A percentile compares a stretch with the other conserved stretches of the same genome.
Conservation (phyloP, 30 jellyfish, hydroid and myxozoan species). For the Turritopsis dohrnii region DNA sequence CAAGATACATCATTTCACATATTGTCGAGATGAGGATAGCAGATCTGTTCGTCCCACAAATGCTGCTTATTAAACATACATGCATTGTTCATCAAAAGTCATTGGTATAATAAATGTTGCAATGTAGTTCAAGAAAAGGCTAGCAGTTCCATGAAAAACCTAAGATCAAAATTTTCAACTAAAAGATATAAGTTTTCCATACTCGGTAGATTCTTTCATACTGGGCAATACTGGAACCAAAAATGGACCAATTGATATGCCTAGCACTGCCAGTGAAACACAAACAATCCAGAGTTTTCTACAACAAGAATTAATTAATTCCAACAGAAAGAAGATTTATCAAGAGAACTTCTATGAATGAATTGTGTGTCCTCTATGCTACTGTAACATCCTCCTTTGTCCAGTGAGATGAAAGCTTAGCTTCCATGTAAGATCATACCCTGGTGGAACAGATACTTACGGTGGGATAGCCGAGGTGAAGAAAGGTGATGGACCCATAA, state of each 20-base stretch:
- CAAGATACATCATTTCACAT: no score
- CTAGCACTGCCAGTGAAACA: constrained; percentile 52
- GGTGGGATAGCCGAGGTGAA: constrained; percentile 33
- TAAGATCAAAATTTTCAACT: not conserved
- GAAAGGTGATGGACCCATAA: constrained; percentile 84
- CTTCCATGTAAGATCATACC: no score
- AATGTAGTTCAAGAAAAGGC: no score
- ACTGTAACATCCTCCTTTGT: no score
- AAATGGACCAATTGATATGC: constrained; percentile 56
- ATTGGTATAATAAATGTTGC: no score
- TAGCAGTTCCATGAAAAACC: not conserved
- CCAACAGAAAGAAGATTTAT: not conserved
- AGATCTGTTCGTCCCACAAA: no score
- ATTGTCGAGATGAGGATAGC: no score
- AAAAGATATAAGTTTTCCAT: not conserved
- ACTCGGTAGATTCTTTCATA: constrained; percentile 51
- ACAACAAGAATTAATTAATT: not conserved
- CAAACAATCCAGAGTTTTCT: constrained; percentile 60
- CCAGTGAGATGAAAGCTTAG: no score
- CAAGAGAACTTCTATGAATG: no score
- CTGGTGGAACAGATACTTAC: constrained; percentile 11
- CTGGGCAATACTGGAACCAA: constrained; percentile 70
- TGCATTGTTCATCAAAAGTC: no score
- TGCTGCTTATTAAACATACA: no score
- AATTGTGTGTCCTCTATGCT: no score